phyloP scores from a whole-genome alignment of 2,797 vertebrate species.

The Gymnodraco acuticeps region DNA sequence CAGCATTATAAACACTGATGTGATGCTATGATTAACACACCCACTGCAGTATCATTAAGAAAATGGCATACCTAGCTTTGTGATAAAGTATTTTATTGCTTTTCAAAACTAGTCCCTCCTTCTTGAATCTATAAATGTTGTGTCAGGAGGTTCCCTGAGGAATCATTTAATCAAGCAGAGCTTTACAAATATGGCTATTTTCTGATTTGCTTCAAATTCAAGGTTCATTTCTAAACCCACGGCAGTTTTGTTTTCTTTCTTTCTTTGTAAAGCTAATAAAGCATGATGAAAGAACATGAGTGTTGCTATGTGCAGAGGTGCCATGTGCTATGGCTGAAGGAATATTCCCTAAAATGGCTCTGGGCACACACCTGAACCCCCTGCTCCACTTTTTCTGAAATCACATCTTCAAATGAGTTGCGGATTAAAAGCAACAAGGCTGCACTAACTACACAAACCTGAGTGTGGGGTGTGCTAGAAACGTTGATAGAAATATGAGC shows the following conservation, averaged over 20 bases:
- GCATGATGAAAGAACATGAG: conserved; percentile 68
- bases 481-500: background rate
- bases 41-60: conserved; percentile 8
- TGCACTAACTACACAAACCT: conserved; percentile 18
- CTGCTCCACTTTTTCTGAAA: conserved; percentile 50
- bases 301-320: conserved; percentile 49
- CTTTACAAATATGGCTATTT: conserved; percentile 16
- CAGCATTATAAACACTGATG: background rate
- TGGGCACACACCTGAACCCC: conserved; percentile 79
- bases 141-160: conserved; percentile 15
- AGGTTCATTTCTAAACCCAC: conserved; percentile 28
- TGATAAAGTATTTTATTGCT: conserved; percentile 6
- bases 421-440: conserved; percentile 31
- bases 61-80: conserved; percentile 4
- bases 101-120: conserved; percentile 14
- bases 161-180: conserved; percentile 17
- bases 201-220: conserved; percentile 27
- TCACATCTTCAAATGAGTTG: conserved; percentile 47
- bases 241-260: too few relatives aligned
- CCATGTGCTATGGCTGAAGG: conserved; percentile 73
- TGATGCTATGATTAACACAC: background rate
- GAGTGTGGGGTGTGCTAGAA: background rate
- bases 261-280: conserved; percentile 42
- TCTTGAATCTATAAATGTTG: too few relatives aligned
- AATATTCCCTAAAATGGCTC: conserved; percentile 63